These are phyloP conservation scores for Aphidius ervi DNA, from an alignment of 1,140 invertebrate genomes.

Conservation along the genomic window DNA sequence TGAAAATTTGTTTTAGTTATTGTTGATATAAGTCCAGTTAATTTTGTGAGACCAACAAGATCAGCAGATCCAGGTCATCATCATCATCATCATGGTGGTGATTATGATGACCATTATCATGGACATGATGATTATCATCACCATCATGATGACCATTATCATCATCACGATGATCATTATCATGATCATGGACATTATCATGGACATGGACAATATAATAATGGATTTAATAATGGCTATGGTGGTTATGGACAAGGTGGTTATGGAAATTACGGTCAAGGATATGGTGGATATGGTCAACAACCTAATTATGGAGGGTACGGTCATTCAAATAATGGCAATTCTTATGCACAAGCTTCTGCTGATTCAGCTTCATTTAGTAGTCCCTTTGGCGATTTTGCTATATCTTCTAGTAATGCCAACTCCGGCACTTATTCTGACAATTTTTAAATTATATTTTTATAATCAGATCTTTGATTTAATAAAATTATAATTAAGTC, in stretches of 20 bases:
- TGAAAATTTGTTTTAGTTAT: not conserved
- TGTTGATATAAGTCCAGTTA: not conserved
- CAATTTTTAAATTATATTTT: not conserved
- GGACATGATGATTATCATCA: not conserved
- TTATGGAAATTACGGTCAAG: conserved; percentile 9
- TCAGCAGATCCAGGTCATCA: conserved; percentile 15
- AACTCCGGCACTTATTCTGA: conserved; percentile 15
- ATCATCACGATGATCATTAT: not conserved
- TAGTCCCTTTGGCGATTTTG: conserved; percentile 26
- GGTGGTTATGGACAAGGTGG: not conserved
- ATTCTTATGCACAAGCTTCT: conserved; percentile 19
- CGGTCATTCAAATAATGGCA: conserved; percentile 7
- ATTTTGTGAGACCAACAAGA: conserved; percentile 13
- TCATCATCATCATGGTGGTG: conserved; percentile 12
- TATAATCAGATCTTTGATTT: not conserved
- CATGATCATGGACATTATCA: conserved; percentile 1
- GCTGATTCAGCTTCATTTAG: conserved; percentile 26
- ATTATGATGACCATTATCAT: conserved; percentile 17
- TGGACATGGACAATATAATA: not conserved
- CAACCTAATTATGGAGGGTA: conserved; percentile 3
- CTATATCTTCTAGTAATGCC: conserved; percentile 23
- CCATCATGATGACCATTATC: not conserved
- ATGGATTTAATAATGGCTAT: not conserved
- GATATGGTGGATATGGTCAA: conserved; percentile 2
- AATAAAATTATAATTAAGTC: too few species aligned